Evolutionary conservation across 2,113 vertebrate species (phyloP).

Genomic region (Podocnemis expansa): DNA sequence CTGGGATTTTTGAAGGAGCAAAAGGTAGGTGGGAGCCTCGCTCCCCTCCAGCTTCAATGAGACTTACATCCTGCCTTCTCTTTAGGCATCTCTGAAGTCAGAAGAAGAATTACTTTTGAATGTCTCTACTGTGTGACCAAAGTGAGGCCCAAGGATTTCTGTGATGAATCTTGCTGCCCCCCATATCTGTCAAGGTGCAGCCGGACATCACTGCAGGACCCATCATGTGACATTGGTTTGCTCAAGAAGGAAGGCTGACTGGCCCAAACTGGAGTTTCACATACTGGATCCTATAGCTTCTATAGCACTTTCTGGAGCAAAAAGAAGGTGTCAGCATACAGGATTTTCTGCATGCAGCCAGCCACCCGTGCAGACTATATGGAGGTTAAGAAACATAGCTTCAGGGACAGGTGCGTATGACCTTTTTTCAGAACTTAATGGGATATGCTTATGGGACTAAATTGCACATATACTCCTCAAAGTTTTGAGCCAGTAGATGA

Average conservation of each 20-base stretch:
- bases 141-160: neutral
- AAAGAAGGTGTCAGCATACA: neutral
- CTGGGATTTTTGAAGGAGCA: slow-evolving; percentile 66
- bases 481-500: neutral
- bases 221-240: neutral
- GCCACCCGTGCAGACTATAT: neutral
- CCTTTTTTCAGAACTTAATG: neutral
- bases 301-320: neutral
- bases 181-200: neutral
- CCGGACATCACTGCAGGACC: neutral
- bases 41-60: slow-evolving; percentile 52
- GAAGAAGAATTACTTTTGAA: slow-evolving; percentile 67
- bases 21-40: slow-evolving; percentile 49
- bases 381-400: neutral
- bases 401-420: neutral
- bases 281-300: neutral
- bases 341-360: neutral
- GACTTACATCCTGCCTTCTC: slow-evolving; percentile 53
- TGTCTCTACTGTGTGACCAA: slow-evolving; percentile 18
- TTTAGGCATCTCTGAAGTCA: slow-evolving; percentile 55
- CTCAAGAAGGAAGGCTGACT: neutral
- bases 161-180: neutral
- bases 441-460: neutral
- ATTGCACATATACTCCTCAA: neutral
- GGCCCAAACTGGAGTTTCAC: neutral